These are phyloP conservation scores for Anomalospiza imberbis DNA, from an alignment of 2,797 vertebrate genomes.

Conservation along the genomic window DNA sequence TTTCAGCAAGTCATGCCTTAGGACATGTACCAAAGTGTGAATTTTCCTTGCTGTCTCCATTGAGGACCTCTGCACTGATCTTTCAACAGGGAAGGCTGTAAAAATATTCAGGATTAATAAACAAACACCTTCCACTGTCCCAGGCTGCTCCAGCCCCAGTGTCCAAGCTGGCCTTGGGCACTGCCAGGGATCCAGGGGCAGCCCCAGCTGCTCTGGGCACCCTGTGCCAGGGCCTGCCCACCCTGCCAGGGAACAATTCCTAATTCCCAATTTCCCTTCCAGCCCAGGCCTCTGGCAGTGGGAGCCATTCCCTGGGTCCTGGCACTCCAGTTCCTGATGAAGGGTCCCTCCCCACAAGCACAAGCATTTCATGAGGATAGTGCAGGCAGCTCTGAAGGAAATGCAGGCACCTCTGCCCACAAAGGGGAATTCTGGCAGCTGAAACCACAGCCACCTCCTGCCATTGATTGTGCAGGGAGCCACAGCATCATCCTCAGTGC, in stretches of 20 bases:
- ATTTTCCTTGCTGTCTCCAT: neutral
- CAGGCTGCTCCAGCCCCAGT: neutral
- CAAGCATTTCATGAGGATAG: neutral
- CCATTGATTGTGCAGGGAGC: neutral
- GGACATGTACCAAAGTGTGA: neutral
- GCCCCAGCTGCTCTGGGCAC: neutral
- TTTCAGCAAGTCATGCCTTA: neutral
- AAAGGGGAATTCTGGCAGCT: neutral
- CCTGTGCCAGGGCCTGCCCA: neutral
- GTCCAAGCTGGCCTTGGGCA: neutral
- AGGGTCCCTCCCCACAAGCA: neutral
- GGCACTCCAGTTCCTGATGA: neutral
- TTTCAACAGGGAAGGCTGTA: neutral
- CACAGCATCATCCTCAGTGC: neutral
- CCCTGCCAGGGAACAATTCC: neutral
- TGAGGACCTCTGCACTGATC: neutral
- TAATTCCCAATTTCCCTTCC: accelerated
- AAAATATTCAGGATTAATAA: neutral
- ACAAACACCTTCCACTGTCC: neutral
- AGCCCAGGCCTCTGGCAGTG: accelerated
- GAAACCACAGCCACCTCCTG: neutral
- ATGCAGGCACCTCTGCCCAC: neutral
- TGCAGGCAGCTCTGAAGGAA: neutral
- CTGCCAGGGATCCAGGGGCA: neutral
- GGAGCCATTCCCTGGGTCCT: neutral